Percentiles rank a stretch among this genome's conserved stretches.
Conservation (phyloP, 2,888 invertebrate genomes). For the Netelia virgata region DNA sequence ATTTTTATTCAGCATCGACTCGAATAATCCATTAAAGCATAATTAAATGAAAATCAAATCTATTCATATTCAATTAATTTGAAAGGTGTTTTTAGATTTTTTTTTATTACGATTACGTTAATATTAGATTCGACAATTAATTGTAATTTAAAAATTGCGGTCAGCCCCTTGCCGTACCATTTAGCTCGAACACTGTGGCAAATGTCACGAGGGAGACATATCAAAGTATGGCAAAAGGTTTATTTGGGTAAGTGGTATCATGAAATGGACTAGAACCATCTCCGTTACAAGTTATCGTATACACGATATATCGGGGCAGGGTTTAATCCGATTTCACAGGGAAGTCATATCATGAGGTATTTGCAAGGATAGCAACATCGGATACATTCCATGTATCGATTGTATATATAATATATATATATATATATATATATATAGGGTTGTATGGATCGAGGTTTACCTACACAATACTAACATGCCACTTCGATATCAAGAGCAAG, state of each 20-base stretch:
- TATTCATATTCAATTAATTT: background rate
- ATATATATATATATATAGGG: background rate
- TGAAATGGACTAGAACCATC: too few species aligned
- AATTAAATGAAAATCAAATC: background rate
- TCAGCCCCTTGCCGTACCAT: too few species aligned
- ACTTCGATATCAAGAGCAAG: background rate
- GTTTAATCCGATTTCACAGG: slow-evolving; percentile 32
- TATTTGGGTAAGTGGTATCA: too few species aligned
- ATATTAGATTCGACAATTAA: too few species aligned
- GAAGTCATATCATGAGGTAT: slow-evolving; percentile 31
- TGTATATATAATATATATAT: slow-evolving; percentile 2
- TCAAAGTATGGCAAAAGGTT: too few species aligned
- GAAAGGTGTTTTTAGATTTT: too few species aligned
- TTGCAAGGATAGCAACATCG: background rate
- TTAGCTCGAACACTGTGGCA: too few species aligned
- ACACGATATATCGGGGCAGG: background rate
- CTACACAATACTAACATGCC: background rate
- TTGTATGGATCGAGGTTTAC: background rate
- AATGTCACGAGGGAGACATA: too few species aligned
- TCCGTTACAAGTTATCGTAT: background rate
- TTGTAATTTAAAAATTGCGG: too few species aligned
- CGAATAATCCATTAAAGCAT: too few species aligned
- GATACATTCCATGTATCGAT: background rate
- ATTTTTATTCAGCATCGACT: too few species aligned
- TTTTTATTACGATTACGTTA: too few species aligned